Conservation (phyloP, 2,113 vertebrate species). For the Thermophis baileyi region DNA sequence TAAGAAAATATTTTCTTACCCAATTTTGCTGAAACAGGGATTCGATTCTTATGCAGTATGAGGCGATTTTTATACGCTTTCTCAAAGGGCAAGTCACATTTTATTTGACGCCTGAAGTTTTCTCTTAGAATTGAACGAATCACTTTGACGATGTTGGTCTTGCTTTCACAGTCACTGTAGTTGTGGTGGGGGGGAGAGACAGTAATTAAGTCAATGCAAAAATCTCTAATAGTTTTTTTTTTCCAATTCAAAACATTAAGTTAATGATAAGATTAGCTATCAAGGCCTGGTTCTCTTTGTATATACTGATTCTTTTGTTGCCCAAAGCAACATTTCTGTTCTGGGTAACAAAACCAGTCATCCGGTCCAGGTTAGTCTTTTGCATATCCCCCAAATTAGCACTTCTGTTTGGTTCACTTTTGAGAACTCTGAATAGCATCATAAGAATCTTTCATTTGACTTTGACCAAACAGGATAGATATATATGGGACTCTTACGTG, state of each 20-base stretch:
- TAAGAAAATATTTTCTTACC: conserved; percentile 71
- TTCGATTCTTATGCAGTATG: conserved; percentile 73
- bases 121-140: conserved; percentile 91
- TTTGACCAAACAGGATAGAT: background rate
- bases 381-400: too few relatives aligned
- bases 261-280: background rate
- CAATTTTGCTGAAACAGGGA: conserved; percentile 84
- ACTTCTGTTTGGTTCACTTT: background rate
- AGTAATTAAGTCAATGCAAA: background rate
- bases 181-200: conserved; percentile 18
- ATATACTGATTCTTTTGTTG: background rate
- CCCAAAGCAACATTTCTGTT: background rate
- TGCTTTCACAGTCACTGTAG: conserved; percentile 84
- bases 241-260: background rate
- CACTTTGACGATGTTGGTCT: conserved; percentile 87
- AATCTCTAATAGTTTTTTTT: too few relatives aligned
- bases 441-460: background rate
- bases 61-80: conserved; percentile 78
- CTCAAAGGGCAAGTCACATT: conserved; percentile 76
- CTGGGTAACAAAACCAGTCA: background rate
- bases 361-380: background rate
- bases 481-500: background rate
- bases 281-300: background rate
- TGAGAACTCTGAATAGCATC: background rate
- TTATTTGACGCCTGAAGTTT: conserved; percentile 84